Evolutionary conservation across 2,797 vertebrate genomes (phyloP).

Genomic region (Epinephelus awoara): DNA sequence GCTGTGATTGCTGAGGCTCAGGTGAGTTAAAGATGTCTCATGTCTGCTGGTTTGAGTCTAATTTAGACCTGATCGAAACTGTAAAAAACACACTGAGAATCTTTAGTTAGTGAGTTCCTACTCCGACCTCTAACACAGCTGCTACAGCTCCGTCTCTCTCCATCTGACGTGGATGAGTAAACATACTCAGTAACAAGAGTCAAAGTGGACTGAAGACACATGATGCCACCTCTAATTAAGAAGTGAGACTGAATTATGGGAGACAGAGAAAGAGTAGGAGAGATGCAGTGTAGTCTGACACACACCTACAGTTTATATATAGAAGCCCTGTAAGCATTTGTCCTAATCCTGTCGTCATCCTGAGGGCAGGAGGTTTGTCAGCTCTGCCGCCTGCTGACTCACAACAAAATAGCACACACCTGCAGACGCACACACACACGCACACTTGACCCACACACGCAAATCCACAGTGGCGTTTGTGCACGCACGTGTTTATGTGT

Average conservation of each 20-base stretch:
- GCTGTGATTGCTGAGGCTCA: no score
- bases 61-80: no score
- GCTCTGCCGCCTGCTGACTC: conserved; percentile 52
- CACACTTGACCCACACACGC: neutral
- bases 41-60: no score
- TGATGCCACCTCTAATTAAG: conserved; percentile 5
- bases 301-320: conserved; percentile 39
- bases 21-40: no score
- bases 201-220: conserved; percentile 29
- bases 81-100: no score
- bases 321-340: conserved; percentile 36
- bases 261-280: neutral
- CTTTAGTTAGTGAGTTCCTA: neutral
- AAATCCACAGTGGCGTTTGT: neutral
- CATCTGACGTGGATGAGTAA: neutral
- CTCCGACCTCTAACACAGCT: neutral
- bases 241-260: neutral
- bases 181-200: neutral
- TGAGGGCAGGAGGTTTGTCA: conserved; percentile 37
- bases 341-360: conserved; percentile 49
- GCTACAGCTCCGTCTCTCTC: neutral
- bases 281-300: conserved; percentile 15
- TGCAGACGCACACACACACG: conserved; percentile 23
- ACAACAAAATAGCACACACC: conserved; percentile 53
- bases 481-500: neutral